Evolutionary conservation across 2,797 vertebrate genomes (phyloP).

Genomic region (Notamacropus eugenii): DNA sequence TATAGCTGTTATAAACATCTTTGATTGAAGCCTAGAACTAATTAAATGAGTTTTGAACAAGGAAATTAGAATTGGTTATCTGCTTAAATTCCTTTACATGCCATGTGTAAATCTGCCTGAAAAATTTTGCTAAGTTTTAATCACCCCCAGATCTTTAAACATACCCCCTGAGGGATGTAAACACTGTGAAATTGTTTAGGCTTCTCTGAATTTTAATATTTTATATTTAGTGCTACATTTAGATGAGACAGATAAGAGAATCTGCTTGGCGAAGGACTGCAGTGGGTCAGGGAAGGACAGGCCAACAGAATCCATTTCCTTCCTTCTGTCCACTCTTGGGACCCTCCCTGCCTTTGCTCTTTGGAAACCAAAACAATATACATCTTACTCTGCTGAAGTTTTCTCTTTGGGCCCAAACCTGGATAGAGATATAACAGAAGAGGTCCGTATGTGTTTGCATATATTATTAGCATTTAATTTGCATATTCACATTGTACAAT

Average conservation of each 20-base stretch:
- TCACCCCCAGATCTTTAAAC: constrained; percentile 50
- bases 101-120: constrained; percentile 12
- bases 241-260: background rate
- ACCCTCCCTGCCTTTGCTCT: background rate
- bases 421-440: constrained; percentile 24
- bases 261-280: background rate
- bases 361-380: background rate
- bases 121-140: constrained; percentile 45
- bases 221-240: constrained; percentile 41
- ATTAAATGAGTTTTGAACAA: constrained; percentile 44
- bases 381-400: background rate
- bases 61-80: constrained; percentile 5
- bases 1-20: background rate
- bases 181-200: background rate
- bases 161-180: constrained; percentile 48
- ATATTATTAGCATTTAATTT: constrained; percentile 55
- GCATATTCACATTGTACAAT: constrained; percentile 1
- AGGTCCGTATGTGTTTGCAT: constrained; percentile 32
- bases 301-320: background rate
- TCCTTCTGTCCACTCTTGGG: background rate
- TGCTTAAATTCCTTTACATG: constrained; percentile 15
- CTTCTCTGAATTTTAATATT: background rate
- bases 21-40: background rate
- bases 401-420: constrained; percentile 32
- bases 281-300: background rate